These are phyloP conservation scores for Platichthys stellatus DNA, from an alignment of 2,113 vertebrate species.

Conservation along the genomic window DNA sequence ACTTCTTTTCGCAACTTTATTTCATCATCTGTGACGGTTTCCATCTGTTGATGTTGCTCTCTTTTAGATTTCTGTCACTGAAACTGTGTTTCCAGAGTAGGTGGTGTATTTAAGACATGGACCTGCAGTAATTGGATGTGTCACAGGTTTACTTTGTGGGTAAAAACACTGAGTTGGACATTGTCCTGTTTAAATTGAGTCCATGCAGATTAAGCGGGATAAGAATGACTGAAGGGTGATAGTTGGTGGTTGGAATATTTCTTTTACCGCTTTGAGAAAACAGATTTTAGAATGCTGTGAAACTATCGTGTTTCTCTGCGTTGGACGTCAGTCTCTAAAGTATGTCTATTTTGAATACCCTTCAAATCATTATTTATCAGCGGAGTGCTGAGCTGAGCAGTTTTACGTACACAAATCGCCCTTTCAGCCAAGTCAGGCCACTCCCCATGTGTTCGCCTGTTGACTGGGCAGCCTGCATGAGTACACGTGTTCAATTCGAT, in stretches of 20 bases:
- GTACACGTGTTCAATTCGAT: conserved; percentile 43
- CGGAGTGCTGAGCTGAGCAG: background rate
- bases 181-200: background rate
- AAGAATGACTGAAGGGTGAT: background rate
- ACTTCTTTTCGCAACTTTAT: conserved; percentile 14
- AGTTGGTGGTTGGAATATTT: background rate
- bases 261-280: conserved; percentile 10
- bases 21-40: conserved; percentile 15
- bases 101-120: background rate
- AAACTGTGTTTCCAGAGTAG: conserved; percentile 2
- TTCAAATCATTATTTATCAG: background rate
- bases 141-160: background rate
- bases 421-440: background rate
- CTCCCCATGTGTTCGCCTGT: conserved; percentile 22
- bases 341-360: background rate
- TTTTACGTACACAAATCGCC: background rate
- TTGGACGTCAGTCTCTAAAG: conserved; percentile 3
- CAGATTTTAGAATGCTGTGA: background rate
- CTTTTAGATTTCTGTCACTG: background rate
- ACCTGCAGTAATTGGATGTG: background rate
- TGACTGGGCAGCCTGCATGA: conserved; percentile 22
- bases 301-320: background rate
- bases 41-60: conserved; percentile 11
- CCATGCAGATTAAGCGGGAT: background rate
- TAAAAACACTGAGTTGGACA: background rate